These are phyloP conservation scores for Scaptodrosophila lebanonensis DNA, from an alignment of 1,140 invertebrate genomes.

Conservation along the genomic window DNA sequence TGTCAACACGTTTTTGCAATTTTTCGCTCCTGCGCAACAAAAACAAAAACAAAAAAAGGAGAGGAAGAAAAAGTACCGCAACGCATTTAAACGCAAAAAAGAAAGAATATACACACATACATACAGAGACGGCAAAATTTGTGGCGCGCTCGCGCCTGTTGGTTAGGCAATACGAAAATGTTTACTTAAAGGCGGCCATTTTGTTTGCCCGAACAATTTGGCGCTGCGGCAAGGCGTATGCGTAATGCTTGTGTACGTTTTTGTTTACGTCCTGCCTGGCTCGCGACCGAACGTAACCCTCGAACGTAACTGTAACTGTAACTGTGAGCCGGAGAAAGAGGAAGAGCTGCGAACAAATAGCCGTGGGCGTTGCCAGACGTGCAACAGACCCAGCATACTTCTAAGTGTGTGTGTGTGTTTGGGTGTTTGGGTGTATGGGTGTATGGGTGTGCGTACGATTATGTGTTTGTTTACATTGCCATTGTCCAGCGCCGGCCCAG, in stretches of 20 bases:
- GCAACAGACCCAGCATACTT: conserved; percentile 25
- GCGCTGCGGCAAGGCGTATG: conserved; percentile 32
- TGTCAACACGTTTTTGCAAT: conserved; percentile 56
- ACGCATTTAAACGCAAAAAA: too few species aligned
- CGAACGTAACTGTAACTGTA: background rate
- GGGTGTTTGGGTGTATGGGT: conserved; percentile 9
- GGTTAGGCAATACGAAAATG: too few species aligned
- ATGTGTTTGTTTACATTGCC: conserved; percentile 15
- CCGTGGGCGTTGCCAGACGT: conserved; percentile 39
- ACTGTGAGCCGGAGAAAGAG: background rate
- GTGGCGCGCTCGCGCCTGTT: too few species aligned
- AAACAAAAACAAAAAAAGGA: conserved; percentile 13
- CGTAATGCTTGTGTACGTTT: conserved; percentile 60
- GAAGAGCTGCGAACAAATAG: conserved; percentile 1
- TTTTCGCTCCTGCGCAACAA: conserved; percentile 27
- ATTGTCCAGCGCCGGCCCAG: background rate
- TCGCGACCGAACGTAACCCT: background rate
- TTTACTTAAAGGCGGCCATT: too few species aligned
- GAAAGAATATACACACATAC: too few species aligned
- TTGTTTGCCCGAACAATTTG: too few species aligned
- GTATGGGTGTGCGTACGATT: conserved; percentile 20
- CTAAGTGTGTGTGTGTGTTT: conserved; percentile 2
- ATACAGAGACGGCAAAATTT: too few species aligned
- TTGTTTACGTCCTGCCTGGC: conserved; percentile 19
- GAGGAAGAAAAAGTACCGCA: conserved; percentile 26